A percentile compares a stretch with the other conserved stretches of the same genome.
Evolutionary conservation across 2,888 invertebrate species (phyloP).

Genomic region (Nemoura dubitans): DNA sequence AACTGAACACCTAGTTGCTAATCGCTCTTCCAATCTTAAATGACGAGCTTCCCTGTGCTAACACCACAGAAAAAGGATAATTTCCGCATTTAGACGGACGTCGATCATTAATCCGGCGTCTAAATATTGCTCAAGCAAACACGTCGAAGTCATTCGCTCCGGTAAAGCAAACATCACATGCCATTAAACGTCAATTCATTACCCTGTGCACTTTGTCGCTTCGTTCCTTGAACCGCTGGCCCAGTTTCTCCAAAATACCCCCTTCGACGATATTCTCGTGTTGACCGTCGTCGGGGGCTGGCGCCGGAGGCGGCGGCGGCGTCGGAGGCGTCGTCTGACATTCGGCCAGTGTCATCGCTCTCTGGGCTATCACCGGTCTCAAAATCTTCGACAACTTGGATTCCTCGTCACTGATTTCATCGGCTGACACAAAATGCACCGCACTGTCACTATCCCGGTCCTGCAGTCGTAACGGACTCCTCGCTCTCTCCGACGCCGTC

Average conservation of each 20-base stretch:
- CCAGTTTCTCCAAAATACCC: conserved; percentile 63
- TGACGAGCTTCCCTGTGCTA: no score
- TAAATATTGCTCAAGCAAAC: background rate
- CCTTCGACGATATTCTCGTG: conserved; percentile 31
- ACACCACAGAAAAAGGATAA: no score
- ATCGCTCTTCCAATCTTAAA: no score
- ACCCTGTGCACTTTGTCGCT: conserved; percentile 72
- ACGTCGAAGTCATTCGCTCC: background rate
- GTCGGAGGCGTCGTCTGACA: conserved; percentile 40
- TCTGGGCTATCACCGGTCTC: conserved; percentile 38
- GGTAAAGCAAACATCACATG: background rate
- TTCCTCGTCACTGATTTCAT: conserved; percentile 25
- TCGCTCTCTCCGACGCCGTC: conserved; percentile 46
- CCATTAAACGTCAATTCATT: conserved; percentile 53
- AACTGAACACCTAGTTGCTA: no score
- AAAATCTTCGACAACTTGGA: conserved; percentile 31
- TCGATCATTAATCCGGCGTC: no score
- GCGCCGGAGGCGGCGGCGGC: conserved; percentile 39
- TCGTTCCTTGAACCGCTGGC: conserved; percentile 64
- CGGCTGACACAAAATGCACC: conserved; percentile 40
- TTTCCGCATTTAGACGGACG: no score
- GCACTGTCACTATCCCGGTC: conserved; percentile 35
- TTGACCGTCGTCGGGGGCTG: conserved; percentile 29
- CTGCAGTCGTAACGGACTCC: conserved; percentile 27
- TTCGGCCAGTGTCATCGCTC: conserved; percentile 45